Conservation (phyloP, 2,888 invertebrate genomes). For the Iselma pallidipennis region DNA sequence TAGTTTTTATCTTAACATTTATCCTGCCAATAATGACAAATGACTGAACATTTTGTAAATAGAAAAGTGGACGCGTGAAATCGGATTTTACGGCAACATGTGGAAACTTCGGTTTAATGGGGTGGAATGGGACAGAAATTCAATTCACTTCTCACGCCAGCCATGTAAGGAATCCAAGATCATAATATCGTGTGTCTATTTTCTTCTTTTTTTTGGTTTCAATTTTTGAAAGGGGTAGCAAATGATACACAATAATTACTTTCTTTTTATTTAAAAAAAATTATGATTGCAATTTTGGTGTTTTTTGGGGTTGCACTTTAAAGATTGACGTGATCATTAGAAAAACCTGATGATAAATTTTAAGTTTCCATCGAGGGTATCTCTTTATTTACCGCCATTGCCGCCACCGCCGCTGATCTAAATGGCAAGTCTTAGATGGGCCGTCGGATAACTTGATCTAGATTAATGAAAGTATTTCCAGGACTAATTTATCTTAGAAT, state of each 20-base stretch:
- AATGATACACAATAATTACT: no score
- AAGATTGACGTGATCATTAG: neutral
- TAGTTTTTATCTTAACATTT: neutral
- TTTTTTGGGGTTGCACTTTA: no score
- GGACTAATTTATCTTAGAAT: conserved; percentile 58
- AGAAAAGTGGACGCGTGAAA: neutral
- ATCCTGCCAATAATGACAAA: neutral
- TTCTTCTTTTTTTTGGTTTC: no score
- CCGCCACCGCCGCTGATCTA: conserved; percentile 28
- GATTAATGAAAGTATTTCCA: conserved; percentile 58
- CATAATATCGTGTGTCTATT: no score
- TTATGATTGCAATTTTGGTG: no score
- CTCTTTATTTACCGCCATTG: neutral
- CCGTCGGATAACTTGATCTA: conserved; percentile 53
- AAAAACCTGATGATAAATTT: no score
- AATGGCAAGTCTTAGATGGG: conserved; percentile 47
- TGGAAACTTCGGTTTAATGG: neutral
- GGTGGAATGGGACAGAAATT: no score
- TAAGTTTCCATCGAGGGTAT: neutral
- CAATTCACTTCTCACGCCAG: no score
- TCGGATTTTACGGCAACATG: neutral
- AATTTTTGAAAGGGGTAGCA: no score
- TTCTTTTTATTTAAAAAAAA: no score
- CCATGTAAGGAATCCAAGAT: no score
- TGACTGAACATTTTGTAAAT: neutral